Evolutionary conservation across 2,113 vertebrate species (phyloP).

Genomic region (Martes martes): DNA sequence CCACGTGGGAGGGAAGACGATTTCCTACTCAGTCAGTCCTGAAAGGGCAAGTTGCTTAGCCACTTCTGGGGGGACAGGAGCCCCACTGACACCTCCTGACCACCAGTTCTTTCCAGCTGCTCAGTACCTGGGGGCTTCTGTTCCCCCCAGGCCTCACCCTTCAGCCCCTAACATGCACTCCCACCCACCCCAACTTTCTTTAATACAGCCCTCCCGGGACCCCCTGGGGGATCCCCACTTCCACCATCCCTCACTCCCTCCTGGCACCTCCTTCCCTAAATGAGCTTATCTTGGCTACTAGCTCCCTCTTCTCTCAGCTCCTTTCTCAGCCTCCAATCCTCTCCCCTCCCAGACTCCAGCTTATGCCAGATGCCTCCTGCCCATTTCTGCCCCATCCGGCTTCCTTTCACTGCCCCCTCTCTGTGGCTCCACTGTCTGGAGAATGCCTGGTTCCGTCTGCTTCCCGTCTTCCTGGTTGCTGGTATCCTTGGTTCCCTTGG

Average conservation of each 20-base stretch:
- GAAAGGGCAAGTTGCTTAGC: not conserved
- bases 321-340: not conserved
- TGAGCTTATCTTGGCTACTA: not conserved
- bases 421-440: not conserved
- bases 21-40: not conserved
- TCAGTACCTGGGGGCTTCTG: not conserved
- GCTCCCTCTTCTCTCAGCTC: not conserved
- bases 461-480: not conserved
- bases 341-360: not conserved
- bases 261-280: not conserved
- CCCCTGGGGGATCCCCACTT: not conserved
- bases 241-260: not conserved
- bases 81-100: not conserved
- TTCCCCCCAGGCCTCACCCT: not conserved
- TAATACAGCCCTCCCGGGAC: not conserved
- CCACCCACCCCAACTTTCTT: fast-evolving
- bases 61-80: not conserved
- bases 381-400: fast-evolving
- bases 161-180: not conserved
- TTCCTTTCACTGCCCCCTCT: not conserved
- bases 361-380: not conserved
- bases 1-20: not conserved
- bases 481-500: not conserved
- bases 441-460: not conserved
- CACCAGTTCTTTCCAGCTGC: not conserved